Conservation (phyloP, 2,113 vertebrate species). For the Phrynosoma platyrhinos region DNA sequence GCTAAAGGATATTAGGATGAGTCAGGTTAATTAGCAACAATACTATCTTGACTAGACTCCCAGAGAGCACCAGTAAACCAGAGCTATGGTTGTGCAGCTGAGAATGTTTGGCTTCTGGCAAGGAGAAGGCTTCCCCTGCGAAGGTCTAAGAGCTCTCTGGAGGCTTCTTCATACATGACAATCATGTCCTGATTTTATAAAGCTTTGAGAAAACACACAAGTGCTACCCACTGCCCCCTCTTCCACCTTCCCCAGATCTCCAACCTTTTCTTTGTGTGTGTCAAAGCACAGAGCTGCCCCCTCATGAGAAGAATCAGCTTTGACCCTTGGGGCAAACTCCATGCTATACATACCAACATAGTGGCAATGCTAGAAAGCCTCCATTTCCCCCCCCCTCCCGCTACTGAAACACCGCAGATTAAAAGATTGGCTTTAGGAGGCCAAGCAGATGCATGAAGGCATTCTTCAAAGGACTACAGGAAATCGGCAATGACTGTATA, state of each 20-base stretch:
- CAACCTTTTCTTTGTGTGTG: neutral
- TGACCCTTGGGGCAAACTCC: neutral
- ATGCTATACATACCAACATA: neutral
- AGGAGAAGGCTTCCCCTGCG: neutral
- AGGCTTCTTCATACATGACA: constrained; percentile 42
- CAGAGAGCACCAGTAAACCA: neutral
- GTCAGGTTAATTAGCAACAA: neutral
- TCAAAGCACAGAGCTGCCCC: neutral
- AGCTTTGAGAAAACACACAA: neutral
- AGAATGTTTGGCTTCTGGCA: neutral
- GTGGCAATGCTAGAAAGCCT: neutral
- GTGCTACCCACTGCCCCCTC: neutral
- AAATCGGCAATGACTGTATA: neutral
- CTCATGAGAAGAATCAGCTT: neutral
- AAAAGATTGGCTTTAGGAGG: neutral
- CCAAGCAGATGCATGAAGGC: neutral
- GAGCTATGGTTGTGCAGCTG: neutral
- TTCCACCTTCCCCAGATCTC: neutral
- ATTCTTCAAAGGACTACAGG: neutral
- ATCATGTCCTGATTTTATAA: constrained; percentile 28
- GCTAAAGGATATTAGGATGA: neutral
- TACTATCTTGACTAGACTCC: neutral
- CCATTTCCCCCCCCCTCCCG: neutral
- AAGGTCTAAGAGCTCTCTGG: constrained; percentile 29
- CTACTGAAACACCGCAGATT: neutral